Evolutionary conservation across 2,113 vertebrate genomes (phyloP).

Genomic region (Notothenia rossii): DNA sequence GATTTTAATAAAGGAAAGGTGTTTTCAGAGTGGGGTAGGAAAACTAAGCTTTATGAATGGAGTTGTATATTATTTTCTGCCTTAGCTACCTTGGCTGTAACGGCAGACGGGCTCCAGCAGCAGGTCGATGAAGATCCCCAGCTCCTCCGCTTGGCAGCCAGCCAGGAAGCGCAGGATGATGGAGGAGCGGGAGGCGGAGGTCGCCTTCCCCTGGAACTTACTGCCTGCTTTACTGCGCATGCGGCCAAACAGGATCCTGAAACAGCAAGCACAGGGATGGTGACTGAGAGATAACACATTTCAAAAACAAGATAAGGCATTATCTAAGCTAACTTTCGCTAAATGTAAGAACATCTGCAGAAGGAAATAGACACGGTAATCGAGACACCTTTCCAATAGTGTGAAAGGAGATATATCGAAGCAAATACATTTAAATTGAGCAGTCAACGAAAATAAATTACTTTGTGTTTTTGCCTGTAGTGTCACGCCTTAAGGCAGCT

Average conservation of each 20-base stretch:
- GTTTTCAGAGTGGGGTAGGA: neutral
- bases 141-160: slow-evolving; percentile 89
- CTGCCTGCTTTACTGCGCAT: slow-evolving; percentile 94
- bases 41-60: neutral
- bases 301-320: too few species aligned
- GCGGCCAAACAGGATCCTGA: slow-evolving; percentile 93
- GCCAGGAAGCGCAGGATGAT: slow-evolving; percentile 95
- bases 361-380: too few species aligned
- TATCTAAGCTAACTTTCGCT: too few species aligned
- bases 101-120: slow-evolving; percentile 92
- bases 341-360: too few species aligned
- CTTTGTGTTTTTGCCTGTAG: too few species aligned
- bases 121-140: slow-evolving; percentile 92
- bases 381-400: too few species aligned
- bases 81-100: slow-evolving; percentile 85
- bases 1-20: too few species aligned
- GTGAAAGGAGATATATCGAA: too few species aligned
- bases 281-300: neutral
- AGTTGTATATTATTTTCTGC: neutral
- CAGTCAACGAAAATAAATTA: too few species aligned
- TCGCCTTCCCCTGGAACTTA: slow-evolving; percentile 93
- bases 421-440: too few species aligned
- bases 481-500: too few species aligned
- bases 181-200: slow-evolving; percentile 87
- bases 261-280: neutral